Base-by-base conservation (phyloP, 1,140 invertebrate species). In the Thaumatotibia leucotreta region DNA sequence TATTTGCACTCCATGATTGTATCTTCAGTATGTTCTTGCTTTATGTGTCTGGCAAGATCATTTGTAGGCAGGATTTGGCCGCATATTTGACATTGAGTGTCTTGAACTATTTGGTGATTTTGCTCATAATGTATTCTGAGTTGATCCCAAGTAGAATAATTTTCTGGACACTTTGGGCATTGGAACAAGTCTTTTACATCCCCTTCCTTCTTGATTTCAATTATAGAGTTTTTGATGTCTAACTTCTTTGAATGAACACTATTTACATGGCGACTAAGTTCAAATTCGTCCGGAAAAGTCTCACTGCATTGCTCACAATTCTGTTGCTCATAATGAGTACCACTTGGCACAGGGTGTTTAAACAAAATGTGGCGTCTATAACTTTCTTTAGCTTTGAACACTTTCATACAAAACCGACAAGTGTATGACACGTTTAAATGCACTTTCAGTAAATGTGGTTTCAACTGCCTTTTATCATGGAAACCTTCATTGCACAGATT, bases 71-170 rank as follows among this genome's bases (percentile, higher is more conserved):
- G 20, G 49, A 90, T 76, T 70, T 90, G 79, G 1, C 88, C 88
- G 45, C 88, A 90, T n/a, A 85, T 77, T 65, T 88, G 88, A 67
- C 88, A 90, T 61, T 90, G 88, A 0, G 83, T 84, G 17, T 84
- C 74, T 24, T 77, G 63, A 0, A 73, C 64, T 11, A 75, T 71
- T 35, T 80, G 76, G 65, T 90, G 88, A 20, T 78, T 86, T 64
- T 83, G 76, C 54, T 83, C 83, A 6, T 78, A 86, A 69, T 90
- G 88, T 0, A 74, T 23, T 23, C 79, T 80, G n/a, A 90, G 65
- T 54, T 80, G 63, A 2, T 86, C 80, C 77, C 80, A 90, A n/a
- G 68, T 72, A 2, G 66, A 23, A 67, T 76, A 88, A 9, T 63
- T 74, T 14, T 87, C 80, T 0, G 85, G 66, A 62, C 88, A 90